phyloP scores from a whole-genome alignment of 2,113 vertebrate species.

The Cebidichthys violaceus region DNA sequence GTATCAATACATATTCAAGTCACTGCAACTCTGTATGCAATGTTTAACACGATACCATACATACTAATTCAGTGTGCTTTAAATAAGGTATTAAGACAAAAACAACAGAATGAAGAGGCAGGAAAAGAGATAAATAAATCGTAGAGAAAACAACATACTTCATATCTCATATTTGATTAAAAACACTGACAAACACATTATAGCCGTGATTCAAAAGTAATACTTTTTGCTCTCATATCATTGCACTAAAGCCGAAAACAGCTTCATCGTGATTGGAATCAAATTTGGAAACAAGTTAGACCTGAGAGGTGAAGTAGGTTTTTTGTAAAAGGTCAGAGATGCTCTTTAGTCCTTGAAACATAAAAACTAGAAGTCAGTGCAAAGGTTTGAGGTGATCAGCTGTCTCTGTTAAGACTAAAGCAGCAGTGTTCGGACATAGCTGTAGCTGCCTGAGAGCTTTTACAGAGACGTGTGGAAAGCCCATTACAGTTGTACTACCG shows the following conservation, averaged over 20 bases:
- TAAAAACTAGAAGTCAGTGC: neutral
- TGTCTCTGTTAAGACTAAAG: neutral
- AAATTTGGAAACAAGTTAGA: neutral
- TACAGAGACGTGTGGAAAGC: constrained; percentile 12
- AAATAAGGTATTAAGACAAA: neutral
- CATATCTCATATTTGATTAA: neutral
- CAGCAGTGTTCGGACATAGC: neutral
- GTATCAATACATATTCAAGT: neutral
- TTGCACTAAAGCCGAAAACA: neutral
- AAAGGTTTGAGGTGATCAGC: neutral
- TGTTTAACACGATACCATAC: neutral
- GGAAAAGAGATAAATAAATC: neutral
- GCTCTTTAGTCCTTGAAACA: constrained; percentile 2
- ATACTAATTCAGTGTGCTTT: neutral
- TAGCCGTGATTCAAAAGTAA: neutral
- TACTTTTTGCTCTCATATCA: neutral
- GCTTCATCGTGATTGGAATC: neutral
- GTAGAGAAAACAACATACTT: neutral
- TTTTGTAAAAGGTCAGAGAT: neutral
- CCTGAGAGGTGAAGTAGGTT: neutral
- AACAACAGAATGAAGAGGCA: neutral
- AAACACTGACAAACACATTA: neutral
- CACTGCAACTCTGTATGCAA: neutral
- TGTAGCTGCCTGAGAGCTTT: constrained; percentile 3
- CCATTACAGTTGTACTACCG: neutral